These are phyloP conservation scores for Trochalopteron elliotii DNA, from an alignment of 2,113 vertebrate species.

Conservation along the genomic window DNA sequence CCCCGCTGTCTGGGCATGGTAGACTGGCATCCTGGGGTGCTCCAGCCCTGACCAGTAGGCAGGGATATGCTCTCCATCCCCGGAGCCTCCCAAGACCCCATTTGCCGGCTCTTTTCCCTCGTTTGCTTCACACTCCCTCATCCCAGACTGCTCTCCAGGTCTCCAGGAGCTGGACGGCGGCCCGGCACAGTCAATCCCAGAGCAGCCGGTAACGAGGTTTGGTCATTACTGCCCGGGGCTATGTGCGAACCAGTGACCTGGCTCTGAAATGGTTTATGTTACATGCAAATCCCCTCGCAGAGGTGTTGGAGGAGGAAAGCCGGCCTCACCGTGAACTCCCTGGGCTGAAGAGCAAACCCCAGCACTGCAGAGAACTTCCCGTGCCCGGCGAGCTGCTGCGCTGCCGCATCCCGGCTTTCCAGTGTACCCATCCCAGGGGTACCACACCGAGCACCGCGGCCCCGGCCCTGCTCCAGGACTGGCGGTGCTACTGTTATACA, in stretches of 20 bases:
- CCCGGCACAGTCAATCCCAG: background rate
- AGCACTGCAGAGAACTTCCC: background rate
- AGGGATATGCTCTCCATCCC: background rate
- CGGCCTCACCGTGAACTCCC: slow-evolving; percentile 52
- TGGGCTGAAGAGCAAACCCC: slow-evolving; percentile 13
- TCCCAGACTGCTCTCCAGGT: background rate
- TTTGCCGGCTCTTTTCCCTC: background rate
- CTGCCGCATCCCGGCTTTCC: rapidly evolving
- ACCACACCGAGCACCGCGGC: background rate
- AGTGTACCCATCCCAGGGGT: background rate
- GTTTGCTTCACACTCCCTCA: background rate
- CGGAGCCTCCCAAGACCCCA: rapidly evolving
- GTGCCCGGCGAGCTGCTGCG: rapidly evolving
- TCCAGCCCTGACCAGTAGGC: background rate
- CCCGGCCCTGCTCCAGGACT: background rate
- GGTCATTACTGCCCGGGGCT: slow-evolving; percentile 58
- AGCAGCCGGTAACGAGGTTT: slow-evolving; percentile 28
- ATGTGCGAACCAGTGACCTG: slow-evolving; percentile 48
- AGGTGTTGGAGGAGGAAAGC: slow-evolving; percentile 52
- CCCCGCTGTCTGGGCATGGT: rapidly evolving
- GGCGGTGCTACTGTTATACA: slow-evolving; percentile 51
- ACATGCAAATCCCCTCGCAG: slow-evolving; percentile 40
- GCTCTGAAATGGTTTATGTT: slow-evolving; percentile 58
- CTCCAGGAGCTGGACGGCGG: slow-evolving; percentile 32
- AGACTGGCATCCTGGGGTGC: background rate